A percentile compares a stretch with the other conserved stretches of the same genome.
Conservation (phyloP, 2,888 invertebrate species). For the Synergus umbraculus region DNA sequence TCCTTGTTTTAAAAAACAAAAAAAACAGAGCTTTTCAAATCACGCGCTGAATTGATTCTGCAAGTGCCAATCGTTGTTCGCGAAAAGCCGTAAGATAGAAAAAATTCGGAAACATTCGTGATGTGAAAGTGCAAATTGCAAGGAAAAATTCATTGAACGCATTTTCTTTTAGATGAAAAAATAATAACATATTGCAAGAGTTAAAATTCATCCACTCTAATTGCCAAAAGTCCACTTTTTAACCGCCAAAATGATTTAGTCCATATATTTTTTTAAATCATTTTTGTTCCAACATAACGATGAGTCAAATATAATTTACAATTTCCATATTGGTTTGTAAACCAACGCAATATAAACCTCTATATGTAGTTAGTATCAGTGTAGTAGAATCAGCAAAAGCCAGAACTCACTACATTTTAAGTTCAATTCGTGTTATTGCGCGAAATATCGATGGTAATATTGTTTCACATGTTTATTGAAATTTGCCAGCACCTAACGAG, state of each 20-base stretch:
- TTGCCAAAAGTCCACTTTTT: too few species aligned
- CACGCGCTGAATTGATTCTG: background rate
- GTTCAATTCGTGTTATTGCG: slow-evolving; percentile 32
- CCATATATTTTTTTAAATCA: background rate
- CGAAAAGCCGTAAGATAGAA: slow-evolving; percentile 27
- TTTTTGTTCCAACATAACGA: background rate
- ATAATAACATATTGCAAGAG: too few species aligned
- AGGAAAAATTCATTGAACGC: too few species aligned
- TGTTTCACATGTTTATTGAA: slow-evolving; percentile 35
- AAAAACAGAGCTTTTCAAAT: background rate
- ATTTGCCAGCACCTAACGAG: slow-evolving; percentile 25
- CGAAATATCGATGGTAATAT: slow-evolving; percentile 33
- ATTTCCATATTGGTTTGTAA: background rate
- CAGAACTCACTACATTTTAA: background rate
- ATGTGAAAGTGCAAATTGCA: slow-evolving; percentile 24
- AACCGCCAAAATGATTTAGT: background rate
- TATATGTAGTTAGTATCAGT: background rate
- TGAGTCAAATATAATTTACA: background rate
- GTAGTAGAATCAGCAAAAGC: background rate
- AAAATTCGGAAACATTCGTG: slow-evolving; percentile 15
- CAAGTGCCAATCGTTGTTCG: slow-evolving; percentile 13
- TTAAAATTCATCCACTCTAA: too few species aligned
- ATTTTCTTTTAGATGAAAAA: too few species aligned
- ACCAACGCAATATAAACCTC: background rate
- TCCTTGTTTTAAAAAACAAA: background rate